A percentile compares a stretch with the other conserved stretches of the same genome.
These are phyloP conservation scores for Psittacus erithacus DNA, from an alignment of 2,113 vertebrate species.

Conservation along the genomic window DNA sequence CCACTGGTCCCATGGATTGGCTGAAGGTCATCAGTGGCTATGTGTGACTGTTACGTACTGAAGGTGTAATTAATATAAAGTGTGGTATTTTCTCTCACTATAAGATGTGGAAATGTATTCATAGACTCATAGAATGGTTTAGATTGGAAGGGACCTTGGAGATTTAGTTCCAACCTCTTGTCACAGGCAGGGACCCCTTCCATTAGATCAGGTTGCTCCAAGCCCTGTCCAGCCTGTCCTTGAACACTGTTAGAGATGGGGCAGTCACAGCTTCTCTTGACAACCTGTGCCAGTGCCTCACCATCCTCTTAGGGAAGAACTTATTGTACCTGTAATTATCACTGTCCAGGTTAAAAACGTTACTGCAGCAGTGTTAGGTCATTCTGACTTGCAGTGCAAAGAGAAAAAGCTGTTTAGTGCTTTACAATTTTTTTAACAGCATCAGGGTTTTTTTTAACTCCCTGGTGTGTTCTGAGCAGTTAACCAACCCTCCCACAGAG, in stretches of 20 bases:
- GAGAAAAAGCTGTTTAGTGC: slow-evolving; percentile 13
- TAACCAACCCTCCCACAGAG: slow-evolving; percentile 17
- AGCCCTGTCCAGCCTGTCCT: background rate
- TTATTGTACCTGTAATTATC: slow-evolving; percentile 42
- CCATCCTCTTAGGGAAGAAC: background rate
- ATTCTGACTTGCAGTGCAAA: background rate
- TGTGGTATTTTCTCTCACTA: background rate
- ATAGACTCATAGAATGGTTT: background rate
- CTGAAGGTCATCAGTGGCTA: background rate
- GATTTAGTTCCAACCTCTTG: background rate
- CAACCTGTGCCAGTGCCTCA: background rate
- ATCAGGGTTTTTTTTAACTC: background rate
- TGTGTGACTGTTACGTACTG: background rate
- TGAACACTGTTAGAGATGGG: background rate
- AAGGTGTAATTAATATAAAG: background rate
- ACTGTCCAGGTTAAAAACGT: background rate
- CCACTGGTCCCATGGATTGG: background rate
- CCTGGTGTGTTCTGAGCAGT: slow-evolving; percentile 9
- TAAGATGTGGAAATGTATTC: background rate
- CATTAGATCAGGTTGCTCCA: background rate
- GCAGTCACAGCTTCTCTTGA: background rate
- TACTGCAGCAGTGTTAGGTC: slow-evolving; percentile 14
- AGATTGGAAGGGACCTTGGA: background rate
- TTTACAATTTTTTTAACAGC: slow-evolving; percentile 1
- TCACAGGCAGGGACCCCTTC: background rate